These are phyloP conservation scores for Heliconius hortense DNA, from an alignment of 2,888 invertebrate species.

Conservation along the genomic window DNA sequence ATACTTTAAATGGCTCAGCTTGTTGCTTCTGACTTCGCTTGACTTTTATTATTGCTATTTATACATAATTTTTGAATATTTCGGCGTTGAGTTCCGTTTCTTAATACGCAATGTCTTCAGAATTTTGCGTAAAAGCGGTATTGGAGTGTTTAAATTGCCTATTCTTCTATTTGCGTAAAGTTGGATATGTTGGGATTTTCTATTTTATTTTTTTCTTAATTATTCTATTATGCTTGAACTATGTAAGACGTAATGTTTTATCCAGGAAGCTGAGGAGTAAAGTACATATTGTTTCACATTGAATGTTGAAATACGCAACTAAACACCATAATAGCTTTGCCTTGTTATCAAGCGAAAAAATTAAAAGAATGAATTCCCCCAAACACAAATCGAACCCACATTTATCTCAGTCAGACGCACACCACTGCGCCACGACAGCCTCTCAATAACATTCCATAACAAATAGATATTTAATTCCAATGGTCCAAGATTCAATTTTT, in stretches of 20 bases:
- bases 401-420: neutral
- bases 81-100: neutral
- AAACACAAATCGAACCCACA: neutral
- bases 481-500: conserved; percentile 24
- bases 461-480: neutral
- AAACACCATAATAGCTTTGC: too few species aligned
- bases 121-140: neutral
- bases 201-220: too few species aligned
- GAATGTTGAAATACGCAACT: too few species aligned
- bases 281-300: too few species aligned
- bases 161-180: too few species aligned
- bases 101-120: neutral
- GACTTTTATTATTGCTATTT: neutral
- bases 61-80: neutral
- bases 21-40: neutral
- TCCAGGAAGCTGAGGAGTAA: too few species aligned
- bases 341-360: neutral
- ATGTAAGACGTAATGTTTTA: too few species aligned
- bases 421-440: neutral
- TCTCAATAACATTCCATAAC: neutral
- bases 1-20: conserved; percentile 12
- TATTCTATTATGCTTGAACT: too few species aligned
- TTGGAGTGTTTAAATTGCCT: neutral
- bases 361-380: neutral
- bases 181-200: too few species aligned